Percentiles rank a stretch among this genome's conserved stretches.
Conservation (phyloP, 2,113 vertebrate species). For the Prietella phreatophila region DNA sequence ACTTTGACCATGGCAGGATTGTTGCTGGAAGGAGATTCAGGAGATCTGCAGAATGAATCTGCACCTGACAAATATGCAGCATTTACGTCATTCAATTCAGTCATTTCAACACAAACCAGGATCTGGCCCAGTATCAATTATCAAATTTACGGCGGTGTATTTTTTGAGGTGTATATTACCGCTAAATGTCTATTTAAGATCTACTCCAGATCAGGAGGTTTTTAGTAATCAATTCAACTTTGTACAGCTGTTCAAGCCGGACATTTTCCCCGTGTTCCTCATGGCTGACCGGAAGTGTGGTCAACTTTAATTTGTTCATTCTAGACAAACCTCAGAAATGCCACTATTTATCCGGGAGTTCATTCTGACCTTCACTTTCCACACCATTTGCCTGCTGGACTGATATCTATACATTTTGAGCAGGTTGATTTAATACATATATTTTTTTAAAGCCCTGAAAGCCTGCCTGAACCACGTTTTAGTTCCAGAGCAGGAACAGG, state of each 20-base stretch:
- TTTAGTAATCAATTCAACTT: not conserved
- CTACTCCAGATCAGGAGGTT: not conserved
- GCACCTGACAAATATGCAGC: not conserved
- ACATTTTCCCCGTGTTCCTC: not conserved
- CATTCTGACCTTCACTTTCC: not conserved
- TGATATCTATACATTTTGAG: not conserved
- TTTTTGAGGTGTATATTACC: not conserved
- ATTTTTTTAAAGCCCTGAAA: not conserved
- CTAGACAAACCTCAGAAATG: not conserved
- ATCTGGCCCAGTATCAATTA: not conserved
- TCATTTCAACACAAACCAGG: not conserved
- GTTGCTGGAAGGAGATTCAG: not conserved
- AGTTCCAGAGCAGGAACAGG: not conserved
- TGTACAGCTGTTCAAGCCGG: not conserved
- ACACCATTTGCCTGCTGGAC: not conserved
- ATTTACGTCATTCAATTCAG: not conserved
- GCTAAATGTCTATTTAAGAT: not conserved
- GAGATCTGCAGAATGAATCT: not conserved
- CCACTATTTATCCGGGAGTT: not conserved
- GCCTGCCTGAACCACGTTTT: not conserved
- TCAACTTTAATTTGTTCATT: conserved; percentile 11
- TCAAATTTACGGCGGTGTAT: not conserved
- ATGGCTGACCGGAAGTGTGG: not conserved
- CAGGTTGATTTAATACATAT: not conserved
- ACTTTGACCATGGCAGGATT: not conserved